Evolutionary conservation across 2,797 vertebrate species (phyloP).

Genomic region (Acanthopagrus latus): DNA sequence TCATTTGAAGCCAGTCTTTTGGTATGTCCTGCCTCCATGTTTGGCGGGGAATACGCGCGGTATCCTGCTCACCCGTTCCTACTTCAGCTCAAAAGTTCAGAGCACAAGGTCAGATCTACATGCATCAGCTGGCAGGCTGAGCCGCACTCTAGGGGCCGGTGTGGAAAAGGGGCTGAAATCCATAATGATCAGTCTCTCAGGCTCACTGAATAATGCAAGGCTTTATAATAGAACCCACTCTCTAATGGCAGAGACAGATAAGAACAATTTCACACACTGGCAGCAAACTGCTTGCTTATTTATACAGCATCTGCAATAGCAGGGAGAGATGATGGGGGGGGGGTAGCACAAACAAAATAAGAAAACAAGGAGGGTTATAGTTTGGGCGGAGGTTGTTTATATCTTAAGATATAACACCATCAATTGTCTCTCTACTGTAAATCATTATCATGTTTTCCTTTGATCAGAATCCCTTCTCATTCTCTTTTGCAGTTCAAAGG

Average conservation of each 20-base stretch:
- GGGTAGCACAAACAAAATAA: constrained; percentile 39
- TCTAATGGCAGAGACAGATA: constrained; percentile 85
- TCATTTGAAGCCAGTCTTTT: not conserved
- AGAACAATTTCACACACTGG: constrained; percentile 79
- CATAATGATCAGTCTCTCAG: constrained; percentile 81
- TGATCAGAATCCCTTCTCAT: constrained; percentile 11
- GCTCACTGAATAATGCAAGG: constrained; percentile 85
- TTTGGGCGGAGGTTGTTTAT: constrained; percentile 2
- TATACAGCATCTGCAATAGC: constrained; percentile 66
- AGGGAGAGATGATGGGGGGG: constrained; percentile 19
- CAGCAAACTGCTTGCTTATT: constrained; percentile 71
- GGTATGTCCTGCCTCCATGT: not conserved
- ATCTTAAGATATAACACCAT: not conserved
- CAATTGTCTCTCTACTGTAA: not conserved
- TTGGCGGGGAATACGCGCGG: not conserved
- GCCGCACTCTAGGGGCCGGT: constrained; percentile 62
- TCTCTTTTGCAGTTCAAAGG: constrained; percentile 5
- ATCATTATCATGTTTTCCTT: constrained; percentile 15
- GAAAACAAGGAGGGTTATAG: constrained; percentile 7
- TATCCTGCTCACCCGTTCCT: not conserved
- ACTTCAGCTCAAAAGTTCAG: not conserved
- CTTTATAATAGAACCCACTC: constrained; percentile 82
- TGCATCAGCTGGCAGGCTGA: constrained; percentile 49
- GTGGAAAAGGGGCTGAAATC: constrained; percentile 72
- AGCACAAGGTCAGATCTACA: constrained; percentile 61